phyloP scores from a whole-genome alignment of 2,888 invertebrate species.

The Chloromyia formosa region DNA sequence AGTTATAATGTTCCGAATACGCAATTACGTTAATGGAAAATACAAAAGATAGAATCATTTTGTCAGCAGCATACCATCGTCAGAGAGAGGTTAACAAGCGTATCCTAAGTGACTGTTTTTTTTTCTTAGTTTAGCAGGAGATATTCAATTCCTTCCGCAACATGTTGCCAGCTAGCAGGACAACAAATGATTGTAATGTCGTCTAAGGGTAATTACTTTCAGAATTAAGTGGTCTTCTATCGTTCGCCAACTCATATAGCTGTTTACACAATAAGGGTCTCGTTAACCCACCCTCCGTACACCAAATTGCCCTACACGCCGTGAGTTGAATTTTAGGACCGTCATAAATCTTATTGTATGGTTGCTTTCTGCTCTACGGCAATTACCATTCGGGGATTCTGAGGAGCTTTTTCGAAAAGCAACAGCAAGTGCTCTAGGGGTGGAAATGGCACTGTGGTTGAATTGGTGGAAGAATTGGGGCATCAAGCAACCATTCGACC shows the following conservation, averaged over 20 bases:
- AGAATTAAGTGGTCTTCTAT: slow-evolving; percentile 33
- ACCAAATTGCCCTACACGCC: background rate
- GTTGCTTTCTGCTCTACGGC: slow-evolving; percentile 6
- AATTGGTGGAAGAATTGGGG: too few species aligned
- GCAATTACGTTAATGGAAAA: slow-evolving; percentile 30
- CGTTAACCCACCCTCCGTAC: slow-evolving; percentile 19
- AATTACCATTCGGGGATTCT: background rate
- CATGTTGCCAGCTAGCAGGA: slow-evolving; percentile 18
- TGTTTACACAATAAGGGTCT: slow-evolving; percentile 26
- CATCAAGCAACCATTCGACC: too few species aligned
- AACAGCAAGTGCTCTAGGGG: too few species aligned
- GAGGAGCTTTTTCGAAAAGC: background rate
- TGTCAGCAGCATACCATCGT: background rate
- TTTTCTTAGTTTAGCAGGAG: background rate
- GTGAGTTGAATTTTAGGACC: slow-evolving; percentile 21
- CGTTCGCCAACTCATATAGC: background rate
- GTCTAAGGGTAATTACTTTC: slow-evolving; percentile 36
- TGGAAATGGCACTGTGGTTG: too few species aligned
- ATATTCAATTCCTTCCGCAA: slow-evolving; percentile 26
- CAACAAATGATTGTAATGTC: slow-evolving; percentile 36
- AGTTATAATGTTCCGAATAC: background rate
- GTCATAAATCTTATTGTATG: slow-evolving; percentile 31
- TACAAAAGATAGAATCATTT: slow-evolving; percentile 26
- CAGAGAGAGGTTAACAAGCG: slow-evolving; percentile 12
- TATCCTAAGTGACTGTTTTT: slow-evolving; percentile 15